These are phyloP conservation scores for Oophaga sylvatica DNA, from an alignment of 2,797 vertebrate species.

Conservation along the genomic window DNA sequence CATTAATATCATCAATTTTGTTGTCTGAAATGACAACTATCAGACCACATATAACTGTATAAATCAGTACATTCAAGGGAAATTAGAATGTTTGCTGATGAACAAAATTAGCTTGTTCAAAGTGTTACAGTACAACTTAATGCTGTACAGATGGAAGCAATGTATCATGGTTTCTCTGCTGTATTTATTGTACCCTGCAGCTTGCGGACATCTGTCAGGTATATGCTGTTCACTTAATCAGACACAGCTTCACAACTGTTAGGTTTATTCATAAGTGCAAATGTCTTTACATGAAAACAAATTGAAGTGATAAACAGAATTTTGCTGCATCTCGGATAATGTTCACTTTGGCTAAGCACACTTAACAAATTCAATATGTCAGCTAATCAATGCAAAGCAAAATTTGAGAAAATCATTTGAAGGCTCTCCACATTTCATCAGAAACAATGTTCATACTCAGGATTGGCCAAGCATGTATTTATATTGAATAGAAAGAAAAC, in stretches of 20 bases:
- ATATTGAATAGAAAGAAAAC: neutral
- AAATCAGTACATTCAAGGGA: neutral
- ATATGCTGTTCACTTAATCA: neutral
- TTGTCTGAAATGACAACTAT: neutral
- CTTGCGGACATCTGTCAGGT: conserved; percentile 15
- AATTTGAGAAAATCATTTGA: neutral
- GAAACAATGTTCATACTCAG: no score
- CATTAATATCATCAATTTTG: neutral
- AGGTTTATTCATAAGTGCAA: conserved; percentile 5
- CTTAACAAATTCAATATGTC: neutral
- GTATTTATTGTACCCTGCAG: conserved; percentile 13
- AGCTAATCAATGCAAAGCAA: neutral
- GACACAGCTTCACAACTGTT: neutral
- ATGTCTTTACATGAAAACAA: neutral
- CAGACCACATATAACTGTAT: neutral
- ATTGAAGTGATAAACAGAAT: neutral
- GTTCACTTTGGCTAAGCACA: neutral
- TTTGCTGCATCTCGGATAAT: neutral
- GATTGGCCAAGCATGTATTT: neutral
- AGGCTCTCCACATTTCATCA: no score
- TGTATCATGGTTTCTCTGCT: neutral
- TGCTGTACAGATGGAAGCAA: neutral
- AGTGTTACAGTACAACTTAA: neutral
- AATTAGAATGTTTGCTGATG: neutral
- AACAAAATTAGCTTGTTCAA: neutral